phyloP scores from a whole-genome alignment of 1,140 invertebrate species.

The Musca vetustissima region DNA sequence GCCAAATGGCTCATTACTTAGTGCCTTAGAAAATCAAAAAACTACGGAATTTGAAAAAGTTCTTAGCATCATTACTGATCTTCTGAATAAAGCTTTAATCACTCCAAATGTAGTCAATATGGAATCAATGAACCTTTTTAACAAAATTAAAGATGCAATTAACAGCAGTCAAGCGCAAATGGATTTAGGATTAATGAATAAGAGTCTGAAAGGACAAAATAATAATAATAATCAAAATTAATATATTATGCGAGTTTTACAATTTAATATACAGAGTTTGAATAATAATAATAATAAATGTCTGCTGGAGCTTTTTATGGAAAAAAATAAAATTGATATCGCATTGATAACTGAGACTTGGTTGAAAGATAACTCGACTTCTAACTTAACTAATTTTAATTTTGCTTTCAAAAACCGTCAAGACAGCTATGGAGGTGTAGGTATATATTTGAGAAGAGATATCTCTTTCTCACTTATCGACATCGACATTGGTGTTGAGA shows the following conservation, averaged over 20 bases:
- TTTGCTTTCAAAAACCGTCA: constrained; percentile 1
- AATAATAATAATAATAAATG: constrained; percentile 1
- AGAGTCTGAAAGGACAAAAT: no score
- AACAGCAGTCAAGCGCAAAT: no score
- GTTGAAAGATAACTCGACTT: not conserved
- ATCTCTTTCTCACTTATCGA: not conserved
- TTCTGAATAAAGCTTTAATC: no score
- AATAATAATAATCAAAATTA: no score
- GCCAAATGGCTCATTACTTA: no score
- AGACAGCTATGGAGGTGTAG: not conserved
- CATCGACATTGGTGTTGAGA: not conserved
- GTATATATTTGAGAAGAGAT: not conserved
- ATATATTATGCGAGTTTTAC: constrained; percentile 5
- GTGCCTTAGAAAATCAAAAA: no score
- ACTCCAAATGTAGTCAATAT: no score
- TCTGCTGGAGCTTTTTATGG: not conserved
- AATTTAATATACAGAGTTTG: constrained; percentile 17
- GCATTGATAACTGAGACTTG: not conserved
- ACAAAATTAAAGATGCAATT: no score
- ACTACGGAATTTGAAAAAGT: no score
- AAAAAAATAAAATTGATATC: not conserved
- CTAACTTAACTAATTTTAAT: constrained; percentile 1
- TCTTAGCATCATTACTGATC: no score
- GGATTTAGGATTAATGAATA: no score
- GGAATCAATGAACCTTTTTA: no score